These are phyloP conservation scores for Linnaemya tessellans DNA, from an alignment of 2,888 invertebrate genomes.

Conservation along the genomic window DNA sequence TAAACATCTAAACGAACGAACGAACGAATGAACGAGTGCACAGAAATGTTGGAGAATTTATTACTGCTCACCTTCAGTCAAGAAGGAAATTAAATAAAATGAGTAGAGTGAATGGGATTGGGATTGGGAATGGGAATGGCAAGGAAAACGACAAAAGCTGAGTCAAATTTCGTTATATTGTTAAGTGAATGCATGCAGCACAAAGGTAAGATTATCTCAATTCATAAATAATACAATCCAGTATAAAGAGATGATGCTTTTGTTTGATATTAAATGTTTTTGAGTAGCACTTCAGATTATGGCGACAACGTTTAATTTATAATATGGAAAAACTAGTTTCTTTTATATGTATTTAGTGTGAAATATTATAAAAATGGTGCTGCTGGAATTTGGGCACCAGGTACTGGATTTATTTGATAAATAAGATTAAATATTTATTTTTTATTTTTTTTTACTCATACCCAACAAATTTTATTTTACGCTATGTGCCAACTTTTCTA, in stretches of 20 bases:
- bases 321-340: background rate
- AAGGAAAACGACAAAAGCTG: slow-evolving; percentile 36
- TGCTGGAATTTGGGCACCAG: no score
- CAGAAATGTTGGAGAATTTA: slow-evolving; percentile 62
- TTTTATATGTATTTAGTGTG: background rate
- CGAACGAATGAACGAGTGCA: background rate
- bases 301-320: background rate
- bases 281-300: slow-evolving; percentile 4
- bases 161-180: slow-evolving; percentile 47
- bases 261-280: slow-evolving; percentile 19
- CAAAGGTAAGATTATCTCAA: slow-evolving; percentile 60
- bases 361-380: no score
- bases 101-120: background rate
- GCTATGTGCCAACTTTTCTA: no score
- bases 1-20: background rate
- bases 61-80: slow-evolving; percentile 64
- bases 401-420: no score
- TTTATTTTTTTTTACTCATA: no score
- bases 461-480: no score
- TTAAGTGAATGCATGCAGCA: background rate
- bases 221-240: slow-evolving; percentile 59
- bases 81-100: slow-evolving; percentile 65
- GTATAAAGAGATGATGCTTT: slow-evolving; percentile 29
- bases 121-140: background rate
- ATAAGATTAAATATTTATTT: no score